These are phyloP conservation scores for Globodera rostochiensis DNA, from an alignment of 1,140 invertebrate genomes.

Conservation along the genomic window DNA sequence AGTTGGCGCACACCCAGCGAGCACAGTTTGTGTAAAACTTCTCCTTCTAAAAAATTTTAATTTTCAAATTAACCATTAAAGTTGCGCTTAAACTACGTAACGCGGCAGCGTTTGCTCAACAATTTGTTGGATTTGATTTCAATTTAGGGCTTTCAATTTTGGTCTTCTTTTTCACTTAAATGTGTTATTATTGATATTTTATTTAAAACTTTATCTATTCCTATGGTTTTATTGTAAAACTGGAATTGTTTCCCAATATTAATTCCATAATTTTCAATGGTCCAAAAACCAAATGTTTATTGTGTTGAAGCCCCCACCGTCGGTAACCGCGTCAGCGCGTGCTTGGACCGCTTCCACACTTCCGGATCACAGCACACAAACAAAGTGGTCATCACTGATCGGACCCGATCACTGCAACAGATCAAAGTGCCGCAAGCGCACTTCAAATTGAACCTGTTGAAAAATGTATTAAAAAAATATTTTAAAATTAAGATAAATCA, in stretches of 20 bases:
- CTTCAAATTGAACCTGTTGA: background rate
- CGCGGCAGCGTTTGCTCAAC: too few species aligned
- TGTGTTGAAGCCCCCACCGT: constrained; percentile 22
- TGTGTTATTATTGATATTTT: too few species aligned
- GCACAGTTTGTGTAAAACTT: constrained; percentile 38
- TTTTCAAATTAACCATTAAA: too few species aligned
- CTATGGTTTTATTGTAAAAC: too few species aligned
- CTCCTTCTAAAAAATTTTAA: constrained; percentile 29
- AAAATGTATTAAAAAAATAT: constrained; percentile 21
- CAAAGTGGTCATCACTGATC: constrained; percentile 23
- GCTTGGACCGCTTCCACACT: constrained; percentile 34
- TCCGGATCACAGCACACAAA: constrained; percentile 39
- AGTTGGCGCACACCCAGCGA: constrained; percentile 32
- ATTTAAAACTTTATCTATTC: too few species aligned
- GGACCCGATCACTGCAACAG: constrained; percentile 36
- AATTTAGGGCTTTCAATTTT: background rate
- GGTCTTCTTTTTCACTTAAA: too few species aligned
- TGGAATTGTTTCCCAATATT: too few species aligned
- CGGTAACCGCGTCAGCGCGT: constrained; percentile 13
- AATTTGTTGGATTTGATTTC: too few species aligned
- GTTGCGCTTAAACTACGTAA: too few species aligned
- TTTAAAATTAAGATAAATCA: constrained; percentile 25
- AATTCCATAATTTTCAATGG: too few species aligned
- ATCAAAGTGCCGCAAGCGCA: constrained; percentile 32
- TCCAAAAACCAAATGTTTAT: too few species aligned